Evolutionary conservation across 2,888 invertebrate genomes (phyloP).

Genomic region (Ceriagrion tenellum): DNA sequence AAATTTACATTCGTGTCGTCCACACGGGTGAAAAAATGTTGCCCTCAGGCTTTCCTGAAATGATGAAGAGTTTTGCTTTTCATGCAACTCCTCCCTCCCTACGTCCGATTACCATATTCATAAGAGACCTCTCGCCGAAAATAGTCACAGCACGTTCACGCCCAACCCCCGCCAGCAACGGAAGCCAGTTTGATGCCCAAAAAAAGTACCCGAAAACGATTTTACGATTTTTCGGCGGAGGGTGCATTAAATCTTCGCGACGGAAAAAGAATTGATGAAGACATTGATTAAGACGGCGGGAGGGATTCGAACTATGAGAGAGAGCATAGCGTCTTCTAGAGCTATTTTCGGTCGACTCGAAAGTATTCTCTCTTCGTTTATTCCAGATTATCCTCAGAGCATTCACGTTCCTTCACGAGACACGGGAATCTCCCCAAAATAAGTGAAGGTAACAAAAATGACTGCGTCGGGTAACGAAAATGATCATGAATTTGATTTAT

Average conservation of each 20-base stretch:
- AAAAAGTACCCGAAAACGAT: background rate
- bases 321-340: background rate
- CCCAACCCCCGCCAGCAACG: background rate
- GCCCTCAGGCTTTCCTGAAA: background rate
- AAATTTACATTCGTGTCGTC: background rate
- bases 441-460: no score
- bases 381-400: background rate
- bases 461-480: no score
- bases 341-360: background rate
- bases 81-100: background rate
- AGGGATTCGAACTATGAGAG: background rate
- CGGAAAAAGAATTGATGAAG: background rate
- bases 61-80: background rate
- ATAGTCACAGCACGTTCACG: background rate
- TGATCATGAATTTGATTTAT: no score
- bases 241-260: background rate
- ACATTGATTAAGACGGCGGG: background rate
- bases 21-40: background rate
- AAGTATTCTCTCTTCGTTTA: background rate
- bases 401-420: background rate
- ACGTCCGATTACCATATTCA: background rate
- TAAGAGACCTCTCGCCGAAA: background rate
- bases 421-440: no score
- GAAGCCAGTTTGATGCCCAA: background rate
- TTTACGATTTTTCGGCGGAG: background rate